Base-by-base conservation (phyloP, 2,113 vertebrate species). In the Menidia beryllina region DNA sequence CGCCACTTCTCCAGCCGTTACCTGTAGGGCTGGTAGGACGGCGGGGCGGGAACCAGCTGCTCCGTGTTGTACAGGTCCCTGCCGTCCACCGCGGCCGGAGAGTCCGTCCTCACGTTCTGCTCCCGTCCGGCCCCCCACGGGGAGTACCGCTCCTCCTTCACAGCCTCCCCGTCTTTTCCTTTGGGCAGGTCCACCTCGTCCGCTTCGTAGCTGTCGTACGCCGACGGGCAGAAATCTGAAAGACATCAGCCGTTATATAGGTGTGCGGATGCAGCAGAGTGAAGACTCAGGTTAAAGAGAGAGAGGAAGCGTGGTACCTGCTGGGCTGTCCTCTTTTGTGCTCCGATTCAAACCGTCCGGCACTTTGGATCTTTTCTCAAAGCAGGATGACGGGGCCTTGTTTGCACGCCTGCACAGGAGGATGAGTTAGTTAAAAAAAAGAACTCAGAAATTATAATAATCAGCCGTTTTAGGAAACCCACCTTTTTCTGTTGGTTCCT, bases 401-500 rank as follows among this genome's bases (percentile, higher is more conserved):
- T 55, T 92, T 23, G 91, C 57, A 21, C 91, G 92, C 61, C 93
- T 94, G 65, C 25, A 66, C 38, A 65, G 14, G 60, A 63, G 65
- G 12, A 54, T 30, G 19, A 49, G 8, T 3, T 13, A n/a, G n/a
- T n/a, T 57, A 11, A 39, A 51, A 62, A 60, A 56, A 43, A 36
- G 4, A 39, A 7, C 14, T 17, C 11, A 21, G 6, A 23, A 41
- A 34, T 25, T 41, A 52, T 7, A 47, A 55, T 3, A 43, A 34
- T 26, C 36, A 26, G 7, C 4, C 6, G 38, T 7, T 2, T 19
- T 13, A 20, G 10, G 17, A 61, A 3, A 70, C 49, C 8, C 78
- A 96, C 96, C 95, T 95, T 79, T 94, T 94, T 5, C 93, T 94
- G 43, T 90, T 95, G 17, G 93, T 94, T 64, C 94, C 94, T 13